Percentiles rank a stretch among this genome's conserved stretches.
These are phyloP conservation scores for Drosophila lutescens DNA, from an alignment of 2,888 invertebrate genomes.

Conservation along the genomic window DNA sequence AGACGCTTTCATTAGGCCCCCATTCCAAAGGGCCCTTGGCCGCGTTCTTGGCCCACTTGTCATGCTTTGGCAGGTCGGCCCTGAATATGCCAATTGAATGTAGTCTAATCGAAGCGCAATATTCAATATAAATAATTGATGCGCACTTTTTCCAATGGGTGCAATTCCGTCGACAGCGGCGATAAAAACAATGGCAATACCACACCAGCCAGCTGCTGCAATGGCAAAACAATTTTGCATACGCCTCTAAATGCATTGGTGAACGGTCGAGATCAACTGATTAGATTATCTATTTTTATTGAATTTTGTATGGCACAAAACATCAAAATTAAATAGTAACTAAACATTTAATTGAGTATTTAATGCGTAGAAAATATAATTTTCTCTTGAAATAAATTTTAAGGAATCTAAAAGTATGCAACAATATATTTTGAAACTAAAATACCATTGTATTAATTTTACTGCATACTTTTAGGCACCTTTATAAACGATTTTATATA, in stretches of 20 bases:
- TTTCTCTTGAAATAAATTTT: no score
- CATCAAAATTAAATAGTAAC: not conserved
- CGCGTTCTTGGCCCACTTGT: constrained; percentile 41
- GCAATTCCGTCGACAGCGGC: constrained; percentile 17
- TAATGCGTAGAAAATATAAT: not conserved
- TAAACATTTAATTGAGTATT: not conserved
- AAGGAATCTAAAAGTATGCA: no score
- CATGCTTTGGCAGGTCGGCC: constrained; percentile 37
- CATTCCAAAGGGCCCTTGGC: constrained; percentile 17
- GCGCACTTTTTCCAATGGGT: constrained; percentile 34
- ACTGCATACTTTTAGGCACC: no score
- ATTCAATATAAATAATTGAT: constrained; percentile 77
- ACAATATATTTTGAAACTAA: no score
- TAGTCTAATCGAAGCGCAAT: constrained; percentile 72
- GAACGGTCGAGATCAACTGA: constrained; percentile 1
- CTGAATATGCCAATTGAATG: constrained; percentile 52
- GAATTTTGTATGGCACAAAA: not conserved
- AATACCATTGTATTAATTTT: no score
- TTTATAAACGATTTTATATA: no score
- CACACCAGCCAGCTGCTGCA: constrained; percentile 36
- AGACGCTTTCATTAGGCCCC: constrained; percentile 13
- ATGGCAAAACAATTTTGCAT: constrained; percentile 48
- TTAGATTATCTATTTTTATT: not conserved
- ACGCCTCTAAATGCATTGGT: constrained; percentile 11
- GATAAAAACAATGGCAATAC: constrained; percentile 41